Percentiles rank a stretch among this genome's conserved stretches.
Conservation (phyloP, 2,797 vertebrate genomes). For the Semotilus atromaculatus region DNA sequence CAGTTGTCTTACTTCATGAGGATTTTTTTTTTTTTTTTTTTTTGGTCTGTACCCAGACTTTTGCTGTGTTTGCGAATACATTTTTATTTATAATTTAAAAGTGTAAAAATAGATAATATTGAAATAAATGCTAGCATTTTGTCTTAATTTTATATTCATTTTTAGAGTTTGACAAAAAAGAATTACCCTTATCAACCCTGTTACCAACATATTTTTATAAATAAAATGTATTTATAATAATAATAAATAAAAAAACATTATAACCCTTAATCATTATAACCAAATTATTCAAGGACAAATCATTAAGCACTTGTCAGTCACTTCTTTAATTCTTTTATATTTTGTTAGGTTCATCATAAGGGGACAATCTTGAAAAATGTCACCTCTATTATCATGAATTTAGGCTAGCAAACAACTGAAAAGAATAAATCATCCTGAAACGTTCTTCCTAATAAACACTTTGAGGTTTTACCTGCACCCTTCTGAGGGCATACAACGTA, state of each 20-base stretch:
- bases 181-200: no score
- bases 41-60: not conserved
- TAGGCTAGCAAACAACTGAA: not conserved
- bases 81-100: not conserved
- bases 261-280: no score
- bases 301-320: not conserved
- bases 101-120: not conserved
- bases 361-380: not conserved
- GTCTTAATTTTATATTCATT: not conserved
- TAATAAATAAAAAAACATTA: no score
- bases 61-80: no score
- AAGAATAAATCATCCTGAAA: not conserved
- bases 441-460: not conserved
- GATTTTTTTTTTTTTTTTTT: not conserved
- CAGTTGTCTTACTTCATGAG: not conserved
- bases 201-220: no score
- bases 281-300: not conserved
- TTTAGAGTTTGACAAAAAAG: no score
- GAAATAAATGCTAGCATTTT: not conserved
- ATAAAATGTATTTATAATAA: no score
- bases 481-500: not conserved
- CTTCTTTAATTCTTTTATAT: not conserved
- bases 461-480: not conserved
- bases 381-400: not conserved
- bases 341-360: not conserved